Evolutionary conservation across 1,140 invertebrate species (phyloP).

Genomic region (Bombyx mandarina): DNA sequence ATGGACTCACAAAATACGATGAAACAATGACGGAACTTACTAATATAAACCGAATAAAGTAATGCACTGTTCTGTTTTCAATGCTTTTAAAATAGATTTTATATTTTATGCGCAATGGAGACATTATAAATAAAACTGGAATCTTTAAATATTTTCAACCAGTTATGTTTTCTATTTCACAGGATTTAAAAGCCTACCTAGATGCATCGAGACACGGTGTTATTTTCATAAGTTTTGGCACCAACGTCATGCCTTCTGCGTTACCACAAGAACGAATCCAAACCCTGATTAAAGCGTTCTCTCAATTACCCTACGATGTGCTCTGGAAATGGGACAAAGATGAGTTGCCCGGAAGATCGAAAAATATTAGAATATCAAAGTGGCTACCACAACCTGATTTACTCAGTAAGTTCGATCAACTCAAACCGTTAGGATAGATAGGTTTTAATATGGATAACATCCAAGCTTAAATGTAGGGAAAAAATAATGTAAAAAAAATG

Average conservation of each 20-base stretch:
- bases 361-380: constrained; percentile 65
- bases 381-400: constrained; percentile 71
- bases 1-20: too few relatives aligned
- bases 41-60: too few relatives aligned
- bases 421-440: too few relatives aligned
- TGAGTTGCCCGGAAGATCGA: constrained; percentile 30
- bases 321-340: constrained; percentile 69
- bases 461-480: too few relatives aligned
- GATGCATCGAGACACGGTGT: constrained; percentile 70
- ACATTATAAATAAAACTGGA: too few relatives aligned
- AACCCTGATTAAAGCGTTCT: constrained; percentile 58
- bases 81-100: too few relatives aligned
- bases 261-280: constrained; percentile 46
- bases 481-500: too few relatives aligned
- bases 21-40: too few relatives aligned
- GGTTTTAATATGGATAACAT: too few relatives aligned
- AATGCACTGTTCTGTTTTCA: too few relatives aligned
- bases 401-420: constrained; percentile 23
- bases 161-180: constrained; percentile 4
- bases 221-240: constrained; percentile 76
- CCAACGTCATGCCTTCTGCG: constrained; percentile 56
- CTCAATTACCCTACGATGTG: constrained; percentile 51
- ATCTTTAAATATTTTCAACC: too few relatives aligned
- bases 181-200: constrained; percentile 70
- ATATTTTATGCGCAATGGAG: too few relatives aligned